Evolutionary conservation across 2,888 invertebrate genomes (phyloP), one percentile per base, ranked within the genome.

Genomic region (Epiblema foenella): DNA sequence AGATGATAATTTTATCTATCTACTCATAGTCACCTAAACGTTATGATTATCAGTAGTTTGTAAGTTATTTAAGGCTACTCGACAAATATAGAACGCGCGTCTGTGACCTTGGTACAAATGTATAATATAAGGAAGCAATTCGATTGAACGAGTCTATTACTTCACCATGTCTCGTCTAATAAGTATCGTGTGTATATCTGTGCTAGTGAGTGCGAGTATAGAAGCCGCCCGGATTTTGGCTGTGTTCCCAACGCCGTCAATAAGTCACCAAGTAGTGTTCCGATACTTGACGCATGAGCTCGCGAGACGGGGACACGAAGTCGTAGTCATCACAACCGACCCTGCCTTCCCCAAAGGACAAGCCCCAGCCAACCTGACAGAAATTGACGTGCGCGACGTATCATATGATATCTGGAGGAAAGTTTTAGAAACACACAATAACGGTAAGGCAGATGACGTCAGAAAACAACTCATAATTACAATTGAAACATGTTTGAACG

Each of bases 341-440:
- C 91, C 93, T 9, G 81, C 74, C 0, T 89, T 81, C 29, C 74
- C 79, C 0, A 78, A 83, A 71, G 86, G 77, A 29, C n/a, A 77
- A 60, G 7, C 79, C 0, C 85, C 84, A 2, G n/a, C 46, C 1
- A 93, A 92, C 72, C 77, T 91, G 1, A 89, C 80, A 2, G 89
- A 91, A 80, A 88, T 93, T 10, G 81, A 88, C 60, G 68, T 88
- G 0, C 79, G 85, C 24, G 79, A 85, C 42, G 15, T 81, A 5
- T 84, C 84, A 0, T 78, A 80, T 29, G 58, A 59, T 17, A 49
- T 69, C 17, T 72, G 73, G 76, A 58, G 60, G 52, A 52, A 66
- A 69, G 4, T 52, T 64, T 9, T 74, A 73, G 74, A 57, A 0
- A 8, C 33, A 5, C 3, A 33, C 9, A 33, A 5, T 5, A 33